Evolutionary conservation across 1,140 invertebrate species (phyloP).

Genomic region (Neotoxoptera formosana): DNA sequence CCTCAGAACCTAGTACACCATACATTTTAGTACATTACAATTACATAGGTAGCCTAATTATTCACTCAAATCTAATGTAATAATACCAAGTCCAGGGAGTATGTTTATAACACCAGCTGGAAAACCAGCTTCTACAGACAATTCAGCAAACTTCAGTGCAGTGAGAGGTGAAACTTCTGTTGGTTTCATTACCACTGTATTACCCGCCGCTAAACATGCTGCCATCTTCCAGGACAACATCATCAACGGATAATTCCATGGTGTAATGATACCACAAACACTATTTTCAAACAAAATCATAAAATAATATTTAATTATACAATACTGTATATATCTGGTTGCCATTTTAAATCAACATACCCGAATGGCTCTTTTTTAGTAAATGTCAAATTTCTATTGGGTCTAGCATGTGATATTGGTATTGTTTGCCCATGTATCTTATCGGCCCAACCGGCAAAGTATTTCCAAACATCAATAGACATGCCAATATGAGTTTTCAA

Average conservation of each 20-base stretch:
- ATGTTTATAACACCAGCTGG: conserved; percentile 96
- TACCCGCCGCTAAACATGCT: conserved; percentile 92
- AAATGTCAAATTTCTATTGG: conserved; percentile 87
- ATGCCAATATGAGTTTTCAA: conserved; percentile 94
- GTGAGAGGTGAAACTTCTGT: conserved; percentile 86
- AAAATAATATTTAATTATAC: conserved; percentile 12
- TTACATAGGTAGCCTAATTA: not conserved
- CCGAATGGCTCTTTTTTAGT: conserved; percentile 87
- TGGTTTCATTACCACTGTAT: conserved; percentile 75
- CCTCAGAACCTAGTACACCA: conserved; percentile 67
- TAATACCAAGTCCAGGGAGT: conserved; percentile 78
- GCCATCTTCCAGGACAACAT: conserved; percentile 99
- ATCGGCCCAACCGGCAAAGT: conserved; percentile 94
- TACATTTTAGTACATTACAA: not conserved
- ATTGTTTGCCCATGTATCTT: conserved; percentile 94
- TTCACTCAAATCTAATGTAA: not conserved
- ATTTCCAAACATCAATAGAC: conserved; percentile 92
- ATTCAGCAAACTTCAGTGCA: conserved; percentile 92
- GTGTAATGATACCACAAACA: conserved; percentile 93
- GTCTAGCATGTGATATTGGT: conserved; percentile 85
- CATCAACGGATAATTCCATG: conserved; percentile 97
- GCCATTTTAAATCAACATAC: conserved; percentile 51
- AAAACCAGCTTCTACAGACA: conserved; percentile 85
- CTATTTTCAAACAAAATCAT: conserved; percentile 61
- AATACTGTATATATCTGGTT: not conserved